Evolutionary conservation across 2,797 vertebrate species (phyloP).

Genomic region (Onychomys torridus): DNA sequence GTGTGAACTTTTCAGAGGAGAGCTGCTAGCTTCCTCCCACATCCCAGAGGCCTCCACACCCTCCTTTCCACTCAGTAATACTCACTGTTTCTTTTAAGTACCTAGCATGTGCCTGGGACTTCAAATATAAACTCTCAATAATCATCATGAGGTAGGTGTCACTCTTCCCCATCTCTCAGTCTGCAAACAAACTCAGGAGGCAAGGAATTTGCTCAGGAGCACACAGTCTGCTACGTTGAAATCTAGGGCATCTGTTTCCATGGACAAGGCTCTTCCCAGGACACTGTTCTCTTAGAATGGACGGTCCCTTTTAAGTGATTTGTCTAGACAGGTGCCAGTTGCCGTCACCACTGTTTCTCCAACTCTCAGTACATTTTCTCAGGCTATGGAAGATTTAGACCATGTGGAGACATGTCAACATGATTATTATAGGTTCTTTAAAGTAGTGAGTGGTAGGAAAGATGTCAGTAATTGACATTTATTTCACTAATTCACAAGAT

Average conservation of each 20-base stretch:
- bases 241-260: background rate
- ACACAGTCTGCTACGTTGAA: background rate
- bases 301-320: conserved; percentile 47
- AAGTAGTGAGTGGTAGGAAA: conserved; percentile 42
- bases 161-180: background rate
- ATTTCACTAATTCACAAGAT: conserved; percentile 51
- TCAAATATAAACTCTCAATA: background rate
- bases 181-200: background rate
- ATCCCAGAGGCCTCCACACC: background rate
- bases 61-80: background rate
- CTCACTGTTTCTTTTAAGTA: background rate
- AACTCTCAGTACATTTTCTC: background rate
- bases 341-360: background rate
- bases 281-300: background rate
- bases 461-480: conserved; percentile 28
- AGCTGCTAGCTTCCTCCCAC: background rate
- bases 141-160: background rate
- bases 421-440: background rate
- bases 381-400: conserved; percentile 5
- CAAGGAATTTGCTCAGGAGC: background rate
- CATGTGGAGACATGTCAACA: background rate
- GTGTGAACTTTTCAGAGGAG: background rate
- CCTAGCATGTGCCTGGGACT: background rate
- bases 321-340: background rate
- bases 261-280: background rate